Evolutionary conservation across 2,888 invertebrate species (phyloP).

Genomic region (Acleris holmiana): DNA sequence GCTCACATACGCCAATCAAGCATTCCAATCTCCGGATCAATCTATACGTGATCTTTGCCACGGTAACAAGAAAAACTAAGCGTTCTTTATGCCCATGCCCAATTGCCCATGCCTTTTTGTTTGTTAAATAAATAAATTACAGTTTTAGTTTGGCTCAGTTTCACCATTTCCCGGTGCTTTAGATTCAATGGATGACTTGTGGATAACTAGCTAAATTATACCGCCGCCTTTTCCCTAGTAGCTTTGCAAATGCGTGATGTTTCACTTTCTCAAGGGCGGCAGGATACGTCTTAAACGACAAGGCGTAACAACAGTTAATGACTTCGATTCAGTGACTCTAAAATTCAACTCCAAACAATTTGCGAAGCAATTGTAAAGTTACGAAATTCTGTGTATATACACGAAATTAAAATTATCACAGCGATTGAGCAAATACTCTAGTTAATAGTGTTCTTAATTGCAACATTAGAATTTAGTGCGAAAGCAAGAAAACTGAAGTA

Average conservation of each 20-base stretch:
- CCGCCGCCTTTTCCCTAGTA: slow-evolving; percentile 8
- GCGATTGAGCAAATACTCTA: slow-evolving; percentile 12
- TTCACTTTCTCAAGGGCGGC: slow-evolving; percentile 9
- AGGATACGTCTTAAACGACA: slow-evolving; percentile 9
- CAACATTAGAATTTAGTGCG: slow-evolving; percentile 24
- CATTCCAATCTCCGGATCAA: slow-evolving; percentile 11
- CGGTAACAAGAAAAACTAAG: background rate
- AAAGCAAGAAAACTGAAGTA: slow-evolving; percentile 18
- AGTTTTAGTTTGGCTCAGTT: too few relatives aligned
- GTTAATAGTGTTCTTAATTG: slow-evolving; percentile 24
- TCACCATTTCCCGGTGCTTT: too few relatives aligned
- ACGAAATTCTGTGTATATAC: too few relatives aligned
- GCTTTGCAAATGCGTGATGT: slow-evolving; percentile 16
- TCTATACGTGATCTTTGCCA: slow-evolving; percentile 1
- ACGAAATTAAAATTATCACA: too few relatives aligned
- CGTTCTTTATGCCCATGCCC: too few relatives aligned
- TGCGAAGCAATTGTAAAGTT: too few relatives aligned
- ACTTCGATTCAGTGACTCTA: background rate
- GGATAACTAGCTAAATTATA: slow-evolving; percentile 2
- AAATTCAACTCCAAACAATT: background rate
- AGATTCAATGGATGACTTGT: background rate
- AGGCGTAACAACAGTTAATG: slow-evolving; percentile 10
- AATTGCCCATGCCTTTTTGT: too few relatives aligned
- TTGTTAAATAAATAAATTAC: too few relatives aligned
- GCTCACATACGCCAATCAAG: slow-evolving; percentile 40